Evolutionary conservation across 2,888 invertebrate genomes (phyloP).

Genomic region (Metallyticus violacea): DNA sequence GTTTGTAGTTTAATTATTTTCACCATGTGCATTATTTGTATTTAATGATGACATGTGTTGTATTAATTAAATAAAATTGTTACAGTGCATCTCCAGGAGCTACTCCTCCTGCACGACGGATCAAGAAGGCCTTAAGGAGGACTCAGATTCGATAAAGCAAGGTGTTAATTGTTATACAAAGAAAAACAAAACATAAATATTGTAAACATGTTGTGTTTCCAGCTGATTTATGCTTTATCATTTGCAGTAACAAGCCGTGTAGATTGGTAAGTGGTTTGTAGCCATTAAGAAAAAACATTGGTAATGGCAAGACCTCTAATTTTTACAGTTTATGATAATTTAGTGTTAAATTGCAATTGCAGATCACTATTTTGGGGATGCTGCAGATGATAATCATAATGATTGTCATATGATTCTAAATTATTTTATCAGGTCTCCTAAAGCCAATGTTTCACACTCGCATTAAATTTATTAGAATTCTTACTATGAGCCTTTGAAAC

Average conservation of each 20-base stretch:
- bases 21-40: too few relatives aligned
- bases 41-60: neutral
- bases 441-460: neutral
- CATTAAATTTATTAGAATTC: neutral
- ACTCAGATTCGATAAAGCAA: conserved; percentile 5
- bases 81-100: neutral
- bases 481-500: neutral
- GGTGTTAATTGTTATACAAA: neutral
- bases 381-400: neutral
- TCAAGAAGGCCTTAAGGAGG: conserved; percentile 30
- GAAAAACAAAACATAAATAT: too few relatives aligned
- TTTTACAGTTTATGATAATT: neutral
- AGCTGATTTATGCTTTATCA: neutral
- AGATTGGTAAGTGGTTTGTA: neutral
- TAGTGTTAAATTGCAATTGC: neutral
- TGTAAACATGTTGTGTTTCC: neutral
- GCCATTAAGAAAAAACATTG: neutral
- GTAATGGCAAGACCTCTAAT: neutral
- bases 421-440: neutral
- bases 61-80: neutral
- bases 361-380: neutral
- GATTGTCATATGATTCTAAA: neutral
- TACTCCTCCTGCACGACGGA: conserved; percentile 5
- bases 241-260: neutral
- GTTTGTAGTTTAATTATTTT: too few relatives aligned